Percentiles rank a stretch among this genome's conserved stretches.
phyloP scores from a whole-genome alignment of 2,888 invertebrate species.

The Pedicia rivosa region DNA sequence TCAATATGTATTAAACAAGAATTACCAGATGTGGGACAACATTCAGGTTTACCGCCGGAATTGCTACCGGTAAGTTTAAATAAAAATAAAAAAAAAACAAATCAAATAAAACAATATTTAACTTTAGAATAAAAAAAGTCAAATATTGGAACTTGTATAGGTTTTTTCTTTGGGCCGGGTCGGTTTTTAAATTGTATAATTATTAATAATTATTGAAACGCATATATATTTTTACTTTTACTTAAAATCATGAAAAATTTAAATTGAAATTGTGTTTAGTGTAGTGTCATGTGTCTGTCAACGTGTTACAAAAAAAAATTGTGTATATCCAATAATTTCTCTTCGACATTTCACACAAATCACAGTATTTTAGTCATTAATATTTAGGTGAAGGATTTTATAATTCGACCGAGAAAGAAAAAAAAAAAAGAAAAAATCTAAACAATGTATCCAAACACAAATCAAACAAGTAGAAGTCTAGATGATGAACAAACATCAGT shows the following conservation, averaged over 20 bases:
- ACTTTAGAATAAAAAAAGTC: not conserved
- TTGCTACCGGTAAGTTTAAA: conserved; percentile 29
- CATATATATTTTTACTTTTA: too few species aligned
- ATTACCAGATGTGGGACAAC: conserved; percentile 29
- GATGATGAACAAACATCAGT: conserved; percentile 10
- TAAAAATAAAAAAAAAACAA: not conserved
- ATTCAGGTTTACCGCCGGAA: conserved; percentile 27
- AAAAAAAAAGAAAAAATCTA: conserved; percentile 6
- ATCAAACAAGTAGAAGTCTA: not conserved
- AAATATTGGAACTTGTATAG: conserved; percentile 23
- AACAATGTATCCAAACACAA: conserved; percentile 2
- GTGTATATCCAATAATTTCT: too few species aligned
- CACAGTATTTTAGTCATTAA: conserved; percentile 3
- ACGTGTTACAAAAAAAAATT: too few species aligned
- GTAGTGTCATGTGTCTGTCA: too few species aligned
- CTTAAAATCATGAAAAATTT: not conserved
- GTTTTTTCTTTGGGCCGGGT: conserved; percentile 35
- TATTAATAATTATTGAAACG: too few species aligned
- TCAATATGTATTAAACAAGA: conserved; percentile 33
- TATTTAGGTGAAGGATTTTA: conserved; percentile 12
- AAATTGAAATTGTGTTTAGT: too few species aligned
- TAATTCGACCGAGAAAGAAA: conserved; percentile 25
- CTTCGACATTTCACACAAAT: conserved; percentile 1
- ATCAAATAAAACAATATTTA: too few species aligned
- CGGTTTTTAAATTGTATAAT: too few species aligned